Evolutionary conservation across 2,888 invertebrate species (phyloP).

Genomic region (Stenurella melanura): DNA sequence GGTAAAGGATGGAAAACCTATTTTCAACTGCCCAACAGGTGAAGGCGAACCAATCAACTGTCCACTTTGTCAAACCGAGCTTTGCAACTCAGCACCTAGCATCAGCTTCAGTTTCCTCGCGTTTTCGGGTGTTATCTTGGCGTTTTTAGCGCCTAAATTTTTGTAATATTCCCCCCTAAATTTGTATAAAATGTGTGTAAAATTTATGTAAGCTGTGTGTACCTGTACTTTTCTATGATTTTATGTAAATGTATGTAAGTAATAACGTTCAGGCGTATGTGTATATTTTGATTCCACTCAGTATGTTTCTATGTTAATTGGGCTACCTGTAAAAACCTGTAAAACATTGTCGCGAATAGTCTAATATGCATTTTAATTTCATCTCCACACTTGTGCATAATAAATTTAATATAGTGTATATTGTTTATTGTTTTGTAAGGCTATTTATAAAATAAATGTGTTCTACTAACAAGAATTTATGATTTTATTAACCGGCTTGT

Average conservation of each 20-base stretch:
- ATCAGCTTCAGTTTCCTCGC: constrained; percentile 47
- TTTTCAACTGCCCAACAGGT: constrained; percentile 42
- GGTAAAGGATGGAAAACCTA: constrained; percentile 45
- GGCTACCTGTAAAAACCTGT: neutral
- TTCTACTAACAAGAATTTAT: neutral
- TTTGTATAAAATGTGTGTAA: neutral
- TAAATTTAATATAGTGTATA: neutral
- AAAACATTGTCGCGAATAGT: neutral
- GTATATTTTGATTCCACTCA: neutral
- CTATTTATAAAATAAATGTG: constrained; percentile 27
- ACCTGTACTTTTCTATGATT: neutral
- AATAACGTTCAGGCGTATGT: neutral
- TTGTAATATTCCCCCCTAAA: constrained; percentile 28
- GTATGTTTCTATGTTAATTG: neutral
- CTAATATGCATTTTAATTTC: neutral
- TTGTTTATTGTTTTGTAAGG: constrained; percentile 10
- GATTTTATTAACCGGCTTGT: neutral
- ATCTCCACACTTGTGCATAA: neutral
- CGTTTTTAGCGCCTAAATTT: constrained; percentile 43
- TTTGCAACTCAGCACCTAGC: constrained; percentile 48
- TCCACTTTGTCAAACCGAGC: constrained; percentile 47
- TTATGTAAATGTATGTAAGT: neutral
- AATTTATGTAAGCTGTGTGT: neutral
- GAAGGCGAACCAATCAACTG: constrained; percentile 46
- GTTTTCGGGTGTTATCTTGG: constrained; percentile 43